A percentile compares a stretch with the other conserved stretches of the same genome.
phyloP scores from a whole-genome alignment of 2,113 vertebrate species.

The Capricornis sumatraensis region DNA sequence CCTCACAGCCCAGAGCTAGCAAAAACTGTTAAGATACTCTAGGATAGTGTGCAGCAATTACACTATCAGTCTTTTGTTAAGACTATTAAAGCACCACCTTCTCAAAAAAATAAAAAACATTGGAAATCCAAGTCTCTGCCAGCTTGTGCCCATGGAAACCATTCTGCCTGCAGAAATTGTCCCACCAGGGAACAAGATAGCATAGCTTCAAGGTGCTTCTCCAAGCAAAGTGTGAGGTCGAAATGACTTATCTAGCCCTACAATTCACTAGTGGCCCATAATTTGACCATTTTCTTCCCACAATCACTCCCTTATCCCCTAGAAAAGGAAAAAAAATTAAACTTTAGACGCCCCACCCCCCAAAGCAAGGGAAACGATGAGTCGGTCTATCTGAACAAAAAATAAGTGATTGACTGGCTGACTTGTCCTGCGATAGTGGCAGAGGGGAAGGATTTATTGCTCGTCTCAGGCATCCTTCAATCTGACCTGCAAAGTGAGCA shows the following conservation, averaged over 20 bases:
- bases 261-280: constrained; percentile 50
- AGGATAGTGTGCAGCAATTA: not conserved
- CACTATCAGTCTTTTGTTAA: not conserved
- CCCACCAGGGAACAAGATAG: constrained; percentile 18
- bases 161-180: constrained; percentile 34
- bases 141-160: constrained; percentile 20
- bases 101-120: not conserved
- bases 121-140: not conserved
- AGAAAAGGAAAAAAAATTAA: constrained; percentile 3
- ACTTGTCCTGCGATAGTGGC: constrained; percentile 51
- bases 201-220: constrained; percentile 32
- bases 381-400: constrained; percentile 57
- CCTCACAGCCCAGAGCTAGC: not conserved
- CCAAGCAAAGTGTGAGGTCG: constrained; percentile 57
- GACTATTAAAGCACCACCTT: not conserved
- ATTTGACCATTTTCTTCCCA: constrained; percentile 44
- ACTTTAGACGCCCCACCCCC: not conserved
- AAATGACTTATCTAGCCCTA: constrained; percentile 55
- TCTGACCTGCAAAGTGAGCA: constrained; percentile 79
- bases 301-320: not conserved
- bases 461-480: constrained; percentile 78
- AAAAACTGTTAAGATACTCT: not conserved
- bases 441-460: constrained; percentile 71
- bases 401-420: constrained; percentile 71
- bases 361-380: constrained; percentile 67